A percentile compares a stretch with the other conserved stretches of the same genome.
These are phyloP conservation scores for Microctonus brassicae DNA, from an alignment of 2,888 invertebrate genomes.

Conservation along the genomic window DNA sequence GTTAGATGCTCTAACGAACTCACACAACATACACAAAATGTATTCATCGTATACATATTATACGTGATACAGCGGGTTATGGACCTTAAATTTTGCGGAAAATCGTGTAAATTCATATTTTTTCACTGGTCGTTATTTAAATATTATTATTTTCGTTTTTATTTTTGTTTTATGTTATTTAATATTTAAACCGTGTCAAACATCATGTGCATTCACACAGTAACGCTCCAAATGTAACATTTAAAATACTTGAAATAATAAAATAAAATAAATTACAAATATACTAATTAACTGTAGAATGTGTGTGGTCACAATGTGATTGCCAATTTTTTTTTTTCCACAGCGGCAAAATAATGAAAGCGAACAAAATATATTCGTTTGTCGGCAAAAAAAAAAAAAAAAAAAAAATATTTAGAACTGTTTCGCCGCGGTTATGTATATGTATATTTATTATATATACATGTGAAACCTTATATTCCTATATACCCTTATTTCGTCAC, in stretches of 20 bases:
- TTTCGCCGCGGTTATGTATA: neutral
- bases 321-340: slow-evolving; percentile 2
- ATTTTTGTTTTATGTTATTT: slow-evolving; percentile 3
- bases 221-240: slow-evolving; percentile 9
- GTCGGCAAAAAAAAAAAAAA: neutral
- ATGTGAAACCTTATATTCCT: neutral
- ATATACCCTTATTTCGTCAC: slow-evolving; percentile 18
- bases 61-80: slow-evolving; percentile 33
- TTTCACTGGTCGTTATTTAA: neutral
- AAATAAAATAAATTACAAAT: neutral
- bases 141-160: slow-evolving; percentile 31
- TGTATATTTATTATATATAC: neutral
- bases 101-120: slow-evolving; percentile 43
- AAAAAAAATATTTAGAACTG: neutral
- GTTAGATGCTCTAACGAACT: slow-evolving; percentile 20
- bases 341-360: slow-evolving; percentile 1
- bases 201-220: neutral
- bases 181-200: slow-evolving; percentile 3
- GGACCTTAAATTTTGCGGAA: slow-evolving; percentile 49
- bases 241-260: neutral
- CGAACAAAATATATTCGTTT: neutral
- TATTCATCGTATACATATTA: slow-evolving; percentile 7
- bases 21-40: slow-evolving; percentile 1
- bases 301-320: slow-evolving; percentile 3
- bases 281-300: slow-evolving; percentile 14